Evolutionary conservation across 2,888 invertebrate species (phyloP).

Genomic region (Tetheella fluctuosa): DNA sequence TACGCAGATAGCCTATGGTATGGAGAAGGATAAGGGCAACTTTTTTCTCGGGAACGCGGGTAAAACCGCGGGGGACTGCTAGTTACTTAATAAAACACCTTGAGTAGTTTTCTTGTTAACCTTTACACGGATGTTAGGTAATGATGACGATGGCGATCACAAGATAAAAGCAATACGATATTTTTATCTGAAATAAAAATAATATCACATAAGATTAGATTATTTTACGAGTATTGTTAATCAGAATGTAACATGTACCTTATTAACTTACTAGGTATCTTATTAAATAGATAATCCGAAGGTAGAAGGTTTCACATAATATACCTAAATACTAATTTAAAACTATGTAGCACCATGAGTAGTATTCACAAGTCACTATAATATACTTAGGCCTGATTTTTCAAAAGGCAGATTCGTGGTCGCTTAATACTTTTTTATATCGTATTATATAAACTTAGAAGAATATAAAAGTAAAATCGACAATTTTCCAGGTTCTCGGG

Average conservation of each 20-base stretch:
- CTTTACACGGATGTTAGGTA: neutral
- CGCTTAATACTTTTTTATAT: too few species aligned
- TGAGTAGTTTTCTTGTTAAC: too few species aligned
- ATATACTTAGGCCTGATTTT: constrained; percentile 10
- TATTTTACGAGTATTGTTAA: neutral
- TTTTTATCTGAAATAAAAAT: neutral
- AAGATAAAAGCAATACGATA: neutral
- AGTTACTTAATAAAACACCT: too few species aligned
- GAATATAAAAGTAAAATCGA: constrained; percentile 26
- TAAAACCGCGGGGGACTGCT: too few species aligned
- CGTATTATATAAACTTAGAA: neutral
- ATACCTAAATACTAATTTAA: too few species aligned
- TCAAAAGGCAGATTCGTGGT: too few species aligned
- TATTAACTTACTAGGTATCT: neutral
- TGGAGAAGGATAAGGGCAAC: too few species aligned
- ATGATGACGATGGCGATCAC: neutral
- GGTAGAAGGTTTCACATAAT: too few species aligned
- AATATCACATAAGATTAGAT: neutral
- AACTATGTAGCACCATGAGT: too few species aligned
- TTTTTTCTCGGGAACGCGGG: too few species aligned
- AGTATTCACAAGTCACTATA: too few species aligned
- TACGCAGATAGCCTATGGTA: too few species aligned
- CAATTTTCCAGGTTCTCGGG: constrained; percentile 57
- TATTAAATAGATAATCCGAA: neutral
- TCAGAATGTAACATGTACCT: neutral